Percentiles rank a stretch among this genome's conserved stretches.
These are phyloP conservation scores for Podarcis cretensis DNA, from an alignment of 2,113 vertebrate genomes.

Conservation along the genomic window DNA sequence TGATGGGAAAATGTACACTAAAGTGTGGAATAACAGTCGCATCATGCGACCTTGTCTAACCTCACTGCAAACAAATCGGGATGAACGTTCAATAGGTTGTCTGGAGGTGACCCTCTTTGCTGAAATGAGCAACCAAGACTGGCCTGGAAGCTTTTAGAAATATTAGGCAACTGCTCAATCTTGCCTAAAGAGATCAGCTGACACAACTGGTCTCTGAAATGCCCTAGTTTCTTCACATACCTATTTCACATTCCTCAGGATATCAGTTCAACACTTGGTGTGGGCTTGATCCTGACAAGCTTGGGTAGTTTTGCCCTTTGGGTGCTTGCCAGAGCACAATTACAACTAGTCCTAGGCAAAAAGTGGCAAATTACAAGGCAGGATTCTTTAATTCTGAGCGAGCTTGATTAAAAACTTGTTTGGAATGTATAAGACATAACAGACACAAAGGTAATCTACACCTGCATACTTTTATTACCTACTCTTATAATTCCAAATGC, in stretches of 20 bases:
- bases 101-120: too few species aligned
- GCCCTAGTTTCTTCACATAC: not conserved
- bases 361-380: not conserved
- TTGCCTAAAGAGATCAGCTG: not conserved
- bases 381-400: not conserved
- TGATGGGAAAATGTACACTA: too few species aligned
- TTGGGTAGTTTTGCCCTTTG: not conserved
- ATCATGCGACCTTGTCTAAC: too few species aligned
- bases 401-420: conserved; percentile 22
- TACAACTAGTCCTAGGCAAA: not conserved
- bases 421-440: not conserved
- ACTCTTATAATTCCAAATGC: not conserved
- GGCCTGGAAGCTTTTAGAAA: not conserved
- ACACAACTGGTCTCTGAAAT: not conserved
- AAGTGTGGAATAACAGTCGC: too few species aligned
- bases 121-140: not conserved
- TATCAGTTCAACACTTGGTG: not conserved
- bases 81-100: too few species aligned
- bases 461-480: not conserved
- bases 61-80: too few species aligned
- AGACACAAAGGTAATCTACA: not conserved
- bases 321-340: not conserved
- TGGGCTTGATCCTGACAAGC: not conserved
- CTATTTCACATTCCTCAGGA: not conserved
- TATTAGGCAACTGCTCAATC: not conserved